These are phyloP conservation scores for Chamaetylas fuelleborni DNA, from an alignment of 2,113 vertebrate species.

Conservation along the genomic window DNA sequence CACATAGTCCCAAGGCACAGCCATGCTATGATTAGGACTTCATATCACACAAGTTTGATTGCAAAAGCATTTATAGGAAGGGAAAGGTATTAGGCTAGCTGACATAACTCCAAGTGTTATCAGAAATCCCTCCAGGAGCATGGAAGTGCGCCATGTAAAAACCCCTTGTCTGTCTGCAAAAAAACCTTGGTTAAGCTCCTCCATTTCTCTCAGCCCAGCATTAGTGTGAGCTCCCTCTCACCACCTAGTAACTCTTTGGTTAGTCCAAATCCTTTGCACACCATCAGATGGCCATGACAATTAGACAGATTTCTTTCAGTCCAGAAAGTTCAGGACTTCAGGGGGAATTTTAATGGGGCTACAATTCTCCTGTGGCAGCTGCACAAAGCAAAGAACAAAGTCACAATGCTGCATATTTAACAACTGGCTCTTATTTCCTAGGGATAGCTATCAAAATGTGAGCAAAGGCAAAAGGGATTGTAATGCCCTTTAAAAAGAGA, in stretches of 20 bases:
- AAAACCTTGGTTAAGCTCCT: neutral
- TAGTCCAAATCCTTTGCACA: neutral
- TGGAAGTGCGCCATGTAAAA: neutral
- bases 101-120: neutral
- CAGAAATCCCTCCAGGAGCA: neutral
- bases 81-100: neutral
- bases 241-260: neutral
- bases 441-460: conserved; percentile 10
- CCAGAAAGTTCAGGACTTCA: conserved; percentile 13
- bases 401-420: neutral
- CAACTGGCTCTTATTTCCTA: conserved; percentile 29
- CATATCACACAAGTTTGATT: rapidly evolving
- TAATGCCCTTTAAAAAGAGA: neutral
- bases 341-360: neutral
- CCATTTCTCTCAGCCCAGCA: neutral
- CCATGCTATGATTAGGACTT: neutral
- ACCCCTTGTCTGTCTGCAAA: neutral
- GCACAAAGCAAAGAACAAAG: conserved; percentile 42
- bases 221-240: neutral
- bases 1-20: neutral
- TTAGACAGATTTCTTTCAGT: neutral
- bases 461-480: conserved; percentile 6
- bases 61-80: neutral
- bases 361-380: conserved; percentile 23
- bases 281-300: neutral